Evolutionary conservation across 2,888 invertebrate genomes (phyloP), one percentile per base, ranked within the genome.

Genomic region (Ephialtes manifestator): DNA sequence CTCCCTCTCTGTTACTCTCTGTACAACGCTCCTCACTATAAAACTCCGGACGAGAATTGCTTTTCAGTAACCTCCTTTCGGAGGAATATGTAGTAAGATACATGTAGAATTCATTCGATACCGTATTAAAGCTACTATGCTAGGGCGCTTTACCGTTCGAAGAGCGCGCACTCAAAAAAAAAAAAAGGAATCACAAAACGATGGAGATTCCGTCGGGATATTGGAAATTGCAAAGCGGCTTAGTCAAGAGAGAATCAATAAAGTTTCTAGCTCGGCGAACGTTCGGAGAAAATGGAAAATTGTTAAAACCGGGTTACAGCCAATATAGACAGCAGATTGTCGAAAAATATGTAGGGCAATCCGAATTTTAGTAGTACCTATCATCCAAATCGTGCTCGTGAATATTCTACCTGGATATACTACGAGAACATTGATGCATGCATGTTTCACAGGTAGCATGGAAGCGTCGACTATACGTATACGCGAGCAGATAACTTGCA

Each of bases 211-310:
- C 71, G 43, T 53, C 67, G 43, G 76, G 65, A 82, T 82, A 85
- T 85, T 82, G 85, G 79, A 85, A 85, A 75, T 71, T 79, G 71
- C 51, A 85, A 85, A 85, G 82, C 82, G 79, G 82, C 82, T 85
- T 85, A 85, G 75, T 76, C 71, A 58, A 79, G 75, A 53, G 75
- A 82, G 79, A 82, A 85, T 85, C 85, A 80, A 85, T 85, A 58
- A 82, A 85, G 78, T 81, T 70, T 28, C 46, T 35, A 18, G 35
- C 31, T 53, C 13, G 51, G 28, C 48, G 48, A 51, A 75, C 18
- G 46, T 65, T 51, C 39, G 60, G 46, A 28, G 35, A 65, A 72
- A 79, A 55, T 63, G 58, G 46, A 72, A 82, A 75, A 72, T 67
- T 31, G 60, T 28, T 71, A 63, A 71, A 78, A 71, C 48, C 55